Evolutionary conservation across 2,113 vertebrate species (phyloP).

Genomic region (Brienomyrus longianalis): DNA sequence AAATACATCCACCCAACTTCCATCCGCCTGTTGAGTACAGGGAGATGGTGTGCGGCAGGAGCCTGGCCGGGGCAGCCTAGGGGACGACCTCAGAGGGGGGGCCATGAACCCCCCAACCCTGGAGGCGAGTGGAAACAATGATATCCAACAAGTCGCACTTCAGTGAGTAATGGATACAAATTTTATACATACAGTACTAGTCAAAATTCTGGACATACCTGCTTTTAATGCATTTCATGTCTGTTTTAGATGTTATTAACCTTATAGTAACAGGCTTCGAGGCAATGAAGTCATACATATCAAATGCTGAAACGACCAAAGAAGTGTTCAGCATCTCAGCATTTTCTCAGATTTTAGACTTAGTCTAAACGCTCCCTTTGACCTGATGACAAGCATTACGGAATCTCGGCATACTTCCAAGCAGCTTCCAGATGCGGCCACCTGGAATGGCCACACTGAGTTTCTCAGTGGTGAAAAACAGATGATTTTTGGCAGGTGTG

Average conservation of each 20-base stretch:
- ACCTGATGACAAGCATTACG: neutral
- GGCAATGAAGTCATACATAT: neutral
- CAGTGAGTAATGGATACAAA: neutral
- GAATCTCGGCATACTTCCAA: neutral
- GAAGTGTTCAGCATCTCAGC: neutral
- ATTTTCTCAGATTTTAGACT: neutral
- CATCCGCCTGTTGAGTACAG: neutral
- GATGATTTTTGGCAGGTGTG: neutral
- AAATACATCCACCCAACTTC: neutral
- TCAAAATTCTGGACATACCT: neutral
- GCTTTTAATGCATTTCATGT: neutral
- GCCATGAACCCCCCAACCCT: neutral
- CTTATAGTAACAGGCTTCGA: neutral
- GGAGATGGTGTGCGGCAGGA: neutral
- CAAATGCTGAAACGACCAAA: neutral
- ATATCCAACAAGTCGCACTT: neutral
- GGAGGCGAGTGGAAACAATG: neutral
- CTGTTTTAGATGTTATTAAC: neutral
- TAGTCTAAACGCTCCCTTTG: neutral
- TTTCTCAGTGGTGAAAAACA: too few relatives aligned
- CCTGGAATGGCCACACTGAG: neutral
- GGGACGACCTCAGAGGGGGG: neutral
- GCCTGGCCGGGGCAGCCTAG: neutral
- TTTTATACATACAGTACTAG: neutral
- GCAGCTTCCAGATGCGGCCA: neutral